These are phyloP conservation scores for Turdus rufiventris DNA, from an alignment of 2,113 vertebrate genomes.

Conservation along the genomic window DNA sequence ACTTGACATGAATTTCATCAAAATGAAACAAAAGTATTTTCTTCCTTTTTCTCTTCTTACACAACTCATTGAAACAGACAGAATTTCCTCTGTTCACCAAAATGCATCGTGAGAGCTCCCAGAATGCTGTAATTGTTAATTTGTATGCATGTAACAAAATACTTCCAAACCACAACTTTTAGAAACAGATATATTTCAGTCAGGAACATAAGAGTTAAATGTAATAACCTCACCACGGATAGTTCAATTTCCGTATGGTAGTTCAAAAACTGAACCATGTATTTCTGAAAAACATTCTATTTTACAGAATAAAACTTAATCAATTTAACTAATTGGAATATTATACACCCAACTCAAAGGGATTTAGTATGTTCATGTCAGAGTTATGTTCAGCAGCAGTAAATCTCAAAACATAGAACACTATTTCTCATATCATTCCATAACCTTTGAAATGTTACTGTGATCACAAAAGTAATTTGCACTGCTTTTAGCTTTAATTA, in stretches of 20 bases:
- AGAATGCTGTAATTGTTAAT: not conserved
- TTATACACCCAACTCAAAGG: not conserved
- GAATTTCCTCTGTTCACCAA: not conserved
- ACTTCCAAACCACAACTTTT: not conserved
- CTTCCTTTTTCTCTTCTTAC: not conserved
- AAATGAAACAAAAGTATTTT: not conserved
- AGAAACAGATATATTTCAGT: not conserved
- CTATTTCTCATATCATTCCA: not conserved
- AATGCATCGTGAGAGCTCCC: not conserved
- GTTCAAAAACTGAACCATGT: not conserved
- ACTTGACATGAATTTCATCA: not conserved
- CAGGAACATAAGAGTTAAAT: not conserved
- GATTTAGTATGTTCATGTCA: not conserved
- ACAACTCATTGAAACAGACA: not conserved
- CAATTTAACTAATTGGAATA: not conserved
- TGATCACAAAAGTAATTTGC: not conserved
- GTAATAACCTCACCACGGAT: not conserved
- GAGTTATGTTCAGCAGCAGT: not conserved
- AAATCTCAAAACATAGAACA: not conserved
- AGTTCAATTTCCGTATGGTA: not conserved
- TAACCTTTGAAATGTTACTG: not conserved
- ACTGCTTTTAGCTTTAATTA: slow-evolving; percentile 15
- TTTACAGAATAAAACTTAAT: not conserved
- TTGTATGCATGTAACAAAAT: not conserved
- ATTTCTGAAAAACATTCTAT: not conserved